Percentiles rank a stretch among this genome's conserved stretches.
Conservation (phyloP, 2,888 invertebrate species). For the Oscheius myriophilus region DNA sequence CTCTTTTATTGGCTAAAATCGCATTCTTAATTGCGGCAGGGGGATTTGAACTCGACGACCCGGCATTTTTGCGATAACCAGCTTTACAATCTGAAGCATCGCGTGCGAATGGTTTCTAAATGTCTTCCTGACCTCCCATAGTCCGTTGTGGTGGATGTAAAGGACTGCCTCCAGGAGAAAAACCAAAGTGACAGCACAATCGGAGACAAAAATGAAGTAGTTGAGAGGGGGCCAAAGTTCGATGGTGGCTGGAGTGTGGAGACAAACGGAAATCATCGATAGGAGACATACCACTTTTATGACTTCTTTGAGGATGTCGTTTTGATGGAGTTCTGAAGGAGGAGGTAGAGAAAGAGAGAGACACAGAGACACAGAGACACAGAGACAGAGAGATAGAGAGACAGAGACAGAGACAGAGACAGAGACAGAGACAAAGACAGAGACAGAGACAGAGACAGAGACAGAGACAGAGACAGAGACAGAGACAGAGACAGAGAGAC, state of each 20-base stretch:
- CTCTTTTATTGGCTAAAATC: too few relatives aligned
- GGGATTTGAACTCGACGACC: too few relatives aligned
- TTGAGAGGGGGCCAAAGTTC: slow-evolving; percentile 78
- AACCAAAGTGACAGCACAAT: slow-evolving; percentile 87
- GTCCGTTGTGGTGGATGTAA: slow-evolving; percentile 93
- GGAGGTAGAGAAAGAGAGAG: neutral
- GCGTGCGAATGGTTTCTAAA: neutral
- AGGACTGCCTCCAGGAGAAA: slow-evolving; percentile 99
- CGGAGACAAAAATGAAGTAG: slow-evolving; percentile 87
- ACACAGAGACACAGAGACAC: neutral
- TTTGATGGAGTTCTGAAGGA: slow-evolving; percentile 54
- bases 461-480: neutral
- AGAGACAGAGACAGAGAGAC: neutral
- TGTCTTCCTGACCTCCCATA: slow-evolving; percentile 80
- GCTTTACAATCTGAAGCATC: too few relatives aligned
- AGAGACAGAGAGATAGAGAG: neutral
- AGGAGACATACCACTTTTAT: slow-evolving; percentile 77
- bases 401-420: neutral
- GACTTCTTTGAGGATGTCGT: slow-evolving; percentile 49
- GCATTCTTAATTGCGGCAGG: too few relatives aligned
- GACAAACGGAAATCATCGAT: slow-evolving; percentile 92
- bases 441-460: neutral
- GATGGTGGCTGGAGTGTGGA: slow-evolving; percentile 97
- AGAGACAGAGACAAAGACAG: neutral
- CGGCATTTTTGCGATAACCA: too few relatives aligned